These are phyloP conservation scores for Caenorhabditis tropicalis DNA, from an alignment of 1,140 invertebrate species.

Conservation along the genomic window DNA sequence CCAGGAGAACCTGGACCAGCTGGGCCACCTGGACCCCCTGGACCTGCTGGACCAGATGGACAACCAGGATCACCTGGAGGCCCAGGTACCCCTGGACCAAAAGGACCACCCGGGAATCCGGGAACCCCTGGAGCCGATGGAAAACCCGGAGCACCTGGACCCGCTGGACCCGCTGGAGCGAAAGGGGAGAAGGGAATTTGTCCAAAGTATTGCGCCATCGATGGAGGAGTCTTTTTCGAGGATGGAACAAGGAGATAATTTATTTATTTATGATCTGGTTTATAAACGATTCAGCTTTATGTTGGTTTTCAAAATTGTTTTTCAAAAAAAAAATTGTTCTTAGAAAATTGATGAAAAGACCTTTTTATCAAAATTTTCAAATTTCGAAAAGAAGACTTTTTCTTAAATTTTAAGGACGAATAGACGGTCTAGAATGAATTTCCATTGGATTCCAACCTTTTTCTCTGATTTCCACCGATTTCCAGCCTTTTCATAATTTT, in stretches of 20 bases:
- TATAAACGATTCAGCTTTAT: background rate
- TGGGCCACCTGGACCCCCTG: conserved; percentile 31
- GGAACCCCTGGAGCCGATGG: conserved; percentile 38
- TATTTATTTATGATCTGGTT: background rate
- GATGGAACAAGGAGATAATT: conserved; percentile 21
- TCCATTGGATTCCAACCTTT: no score
- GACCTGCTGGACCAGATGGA: conserved; percentile 14
- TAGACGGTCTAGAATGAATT: no score
- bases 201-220: background rate
- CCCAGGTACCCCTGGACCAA: conserved; percentile 27
- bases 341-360: no score
- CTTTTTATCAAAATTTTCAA: background rate
- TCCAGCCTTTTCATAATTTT: no score
- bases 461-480: no score
- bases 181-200: conserved; percentile 39
- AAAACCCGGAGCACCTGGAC: conserved; percentile 37
- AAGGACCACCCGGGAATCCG: conserved; percentile 33
- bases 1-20: conserved; percentile 28
- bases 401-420: no score
- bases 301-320: background rate
- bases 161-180: conserved; percentile 22
- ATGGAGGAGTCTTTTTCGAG: conserved; percentile 22
- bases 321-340: no score
- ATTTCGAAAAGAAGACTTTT: no score
- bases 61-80: conserved; percentile 45